Conservation (phyloP, 2,888 invertebrate species). For the Omphaloscelis lunosa region DNA sequence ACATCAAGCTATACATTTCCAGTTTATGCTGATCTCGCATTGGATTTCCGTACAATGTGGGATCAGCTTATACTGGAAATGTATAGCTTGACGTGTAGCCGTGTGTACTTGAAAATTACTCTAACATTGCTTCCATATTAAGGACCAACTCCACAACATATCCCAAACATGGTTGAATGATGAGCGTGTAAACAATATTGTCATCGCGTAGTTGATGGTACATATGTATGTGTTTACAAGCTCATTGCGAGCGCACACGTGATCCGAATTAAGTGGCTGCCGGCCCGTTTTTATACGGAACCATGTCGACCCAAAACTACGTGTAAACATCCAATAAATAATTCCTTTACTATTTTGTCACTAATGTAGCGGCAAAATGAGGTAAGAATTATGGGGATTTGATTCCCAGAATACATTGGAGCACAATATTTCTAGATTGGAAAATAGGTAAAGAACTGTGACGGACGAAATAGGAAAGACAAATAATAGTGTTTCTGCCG, state of each 20-base stretch:
- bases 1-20: too few species aligned
- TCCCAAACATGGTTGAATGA: conserved; percentile 43
- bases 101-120: not conserved
- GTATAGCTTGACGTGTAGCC: too few species aligned
- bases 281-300: conserved; percentile 77
- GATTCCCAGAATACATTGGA: not conserved
- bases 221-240: conserved; percentile 76
- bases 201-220: conserved; percentile 67
- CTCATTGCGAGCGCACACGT: conserved; percentile 78
- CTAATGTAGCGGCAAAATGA: conserved; percentile 17
- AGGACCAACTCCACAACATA: not conserved
- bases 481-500: not conserved
- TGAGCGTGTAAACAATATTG: conserved; percentile 64
- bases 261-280: conserved; percentile 79
- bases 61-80: too few species aligned
- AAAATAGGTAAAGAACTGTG: not conserved
- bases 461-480: too few species aligned
- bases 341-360: conserved; percentile 46
- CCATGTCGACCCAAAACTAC: conserved; percentile 76
- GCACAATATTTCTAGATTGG: not conserved
- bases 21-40: too few species aligned
- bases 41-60: too few species aligned
- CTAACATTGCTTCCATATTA: conserved; percentile 7
- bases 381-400: not conserved
- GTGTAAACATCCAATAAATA: conserved; percentile 64